Percentiles rank a stretch among this genome's conserved stretches.
Evolutionary conservation across 2,888 invertebrate species (phyloP).

Genomic region (Tipula confusa): DNA sequence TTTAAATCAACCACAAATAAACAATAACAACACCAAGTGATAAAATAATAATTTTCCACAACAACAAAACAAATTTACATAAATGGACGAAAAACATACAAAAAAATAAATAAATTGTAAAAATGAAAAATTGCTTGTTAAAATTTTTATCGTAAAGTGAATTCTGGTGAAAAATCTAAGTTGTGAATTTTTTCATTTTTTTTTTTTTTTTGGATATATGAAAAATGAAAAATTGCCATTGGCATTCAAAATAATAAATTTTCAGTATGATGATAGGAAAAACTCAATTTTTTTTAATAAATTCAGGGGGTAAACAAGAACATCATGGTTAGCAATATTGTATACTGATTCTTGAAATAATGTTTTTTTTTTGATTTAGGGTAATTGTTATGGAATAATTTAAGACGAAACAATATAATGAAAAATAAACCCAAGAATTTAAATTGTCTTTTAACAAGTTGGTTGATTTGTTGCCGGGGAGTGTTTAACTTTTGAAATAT

Average conservation of each 20-base stretch:
- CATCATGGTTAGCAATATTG: neutral
- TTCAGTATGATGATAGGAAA: neutral
- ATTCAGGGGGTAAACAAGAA: neutral
- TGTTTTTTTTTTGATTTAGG: neutral
- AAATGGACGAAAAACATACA: neutral
- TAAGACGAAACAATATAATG: neutral
- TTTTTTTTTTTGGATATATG: neutral
- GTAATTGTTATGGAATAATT: constrained; percentile 20
- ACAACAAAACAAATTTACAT: neutral
- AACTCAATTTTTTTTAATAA: no score
- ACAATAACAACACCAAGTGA: neutral
- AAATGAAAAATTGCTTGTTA: neutral
- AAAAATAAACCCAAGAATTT: neutral
- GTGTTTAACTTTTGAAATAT: neutral
- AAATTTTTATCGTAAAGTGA: constrained; percentile 6
- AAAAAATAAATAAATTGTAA: neutral
- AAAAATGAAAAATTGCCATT: neutral
- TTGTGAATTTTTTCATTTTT: neutral
- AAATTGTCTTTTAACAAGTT: constrained; percentile 9
- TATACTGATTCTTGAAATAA: neutral
- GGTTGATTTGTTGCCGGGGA: neutral
- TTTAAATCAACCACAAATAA: neutral
- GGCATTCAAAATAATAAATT: constrained; percentile 12
- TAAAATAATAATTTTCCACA: neutral
- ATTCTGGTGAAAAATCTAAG: neutral